Evolutionary conservation across 2,888 invertebrate genomes (phyloP).

Genomic region (Ectropis crepuscularia): DNA sequence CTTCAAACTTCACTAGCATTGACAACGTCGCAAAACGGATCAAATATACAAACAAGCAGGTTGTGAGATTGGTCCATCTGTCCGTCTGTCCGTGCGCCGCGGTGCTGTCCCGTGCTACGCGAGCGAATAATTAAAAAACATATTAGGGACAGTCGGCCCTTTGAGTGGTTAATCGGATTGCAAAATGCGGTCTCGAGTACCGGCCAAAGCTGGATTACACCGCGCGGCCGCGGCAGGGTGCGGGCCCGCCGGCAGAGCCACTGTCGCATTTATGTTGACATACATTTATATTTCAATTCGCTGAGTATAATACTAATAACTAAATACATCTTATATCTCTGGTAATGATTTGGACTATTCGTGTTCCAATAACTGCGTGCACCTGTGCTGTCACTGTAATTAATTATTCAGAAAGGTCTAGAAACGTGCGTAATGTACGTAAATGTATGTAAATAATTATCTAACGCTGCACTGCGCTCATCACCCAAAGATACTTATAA

Average conservation of each 20-base stretch:
- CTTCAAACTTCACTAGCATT: not conserved
- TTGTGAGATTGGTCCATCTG: slow-evolving; percentile 15
- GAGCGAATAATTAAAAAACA: slow-evolving; percentile 73
- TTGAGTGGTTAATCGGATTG: slow-evolving; percentile 63
- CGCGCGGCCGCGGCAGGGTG: slow-evolving; percentile 42
- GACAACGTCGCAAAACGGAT: not conserved
- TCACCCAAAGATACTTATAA: no score
- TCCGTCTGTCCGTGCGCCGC: slow-evolving; percentile 10
- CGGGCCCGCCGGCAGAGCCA: not conserved
- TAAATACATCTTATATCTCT: no score
- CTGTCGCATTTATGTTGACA: no score
- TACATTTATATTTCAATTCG: no score
- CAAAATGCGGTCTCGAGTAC: slow-evolving; percentile 53
- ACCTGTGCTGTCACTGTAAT: no score
- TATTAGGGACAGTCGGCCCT: slow-evolving; percentile 59
- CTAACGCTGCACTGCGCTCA: no score
- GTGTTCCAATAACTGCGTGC: no score
- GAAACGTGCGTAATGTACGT: no score
- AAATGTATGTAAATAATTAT: no score
- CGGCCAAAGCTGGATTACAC: slow-evolving; percentile 65
- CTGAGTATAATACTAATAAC: no score
- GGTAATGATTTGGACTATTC: no score
- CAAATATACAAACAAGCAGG: not conserved
- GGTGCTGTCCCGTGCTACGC: slow-evolving; percentile 11
- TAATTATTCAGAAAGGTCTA: no score